Evolutionary conservation across 1,140 invertebrate species (phyloP), one percentile per base, ranked within the genome.

Genomic region (Maniola jurtina): DNA sequence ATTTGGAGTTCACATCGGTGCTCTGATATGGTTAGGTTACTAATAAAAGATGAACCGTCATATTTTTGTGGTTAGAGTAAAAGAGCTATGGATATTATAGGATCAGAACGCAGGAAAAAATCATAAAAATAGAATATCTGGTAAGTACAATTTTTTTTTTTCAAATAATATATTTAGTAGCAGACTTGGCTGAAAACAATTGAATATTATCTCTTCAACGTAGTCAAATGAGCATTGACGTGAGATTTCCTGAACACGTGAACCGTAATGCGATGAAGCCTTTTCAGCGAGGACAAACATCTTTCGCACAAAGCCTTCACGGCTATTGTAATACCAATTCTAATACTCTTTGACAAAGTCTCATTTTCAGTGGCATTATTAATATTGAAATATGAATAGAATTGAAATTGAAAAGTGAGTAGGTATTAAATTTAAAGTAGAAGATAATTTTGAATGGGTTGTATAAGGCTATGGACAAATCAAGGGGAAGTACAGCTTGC

Each of bases 211-310:
- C 40, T 50, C 61, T 38, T n/a, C 25, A 59, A 68, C 55, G 61
- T 55, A 45, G 42, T 52, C 15, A 25, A 52, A 52, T 52, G 16
- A 52, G 64, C 58, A 68, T 56, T 62, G 40, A 60, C 56, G 54
- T 60, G 67, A 79, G 71, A 77, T 74, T 77, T 79, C 70, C 68
- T 70, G 59, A 70, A 66, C 75, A 80, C 73, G 74, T 79, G 71
- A 72, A 48, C 68, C n/a, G 38, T 82, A 82, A 82, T 82, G 77
- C 72, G 80, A 82, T 82, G 80, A 82, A 78, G 70, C 74, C 80
- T 50, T 66, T 72, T 47, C 15, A 75, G 58, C 68, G 69, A 78
- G 76, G 77, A 62, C 76, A 69, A 57, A 64, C 65, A 71, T 70
- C 59, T 63, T 63, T 15, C 59, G 52, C 33, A 65, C 13, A 33